These are phyloP conservation scores for Cavia aperea DNA, from an alignment of 2,113 vertebrate species.

Conservation along the genomic window DNA sequence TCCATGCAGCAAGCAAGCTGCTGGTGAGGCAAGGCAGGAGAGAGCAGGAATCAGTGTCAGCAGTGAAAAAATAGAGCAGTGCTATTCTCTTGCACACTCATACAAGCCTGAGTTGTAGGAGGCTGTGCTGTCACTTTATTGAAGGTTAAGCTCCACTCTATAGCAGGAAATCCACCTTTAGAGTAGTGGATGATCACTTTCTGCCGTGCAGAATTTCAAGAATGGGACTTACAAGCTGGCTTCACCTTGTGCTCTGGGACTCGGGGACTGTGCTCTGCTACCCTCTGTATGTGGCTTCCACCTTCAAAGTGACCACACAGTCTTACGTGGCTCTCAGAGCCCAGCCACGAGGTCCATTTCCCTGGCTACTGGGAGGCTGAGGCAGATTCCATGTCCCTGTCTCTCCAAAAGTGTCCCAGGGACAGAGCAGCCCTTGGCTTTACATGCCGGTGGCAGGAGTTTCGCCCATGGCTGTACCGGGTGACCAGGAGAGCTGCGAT, in stretches of 20 bases:
- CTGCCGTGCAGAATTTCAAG: constrained; percentile 6
- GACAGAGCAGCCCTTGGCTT: background rate
- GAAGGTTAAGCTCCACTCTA: background rate
- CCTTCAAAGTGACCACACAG: background rate
- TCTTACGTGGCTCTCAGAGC: background rate
- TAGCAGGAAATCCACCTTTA: background rate
- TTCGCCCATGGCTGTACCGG: background rate
- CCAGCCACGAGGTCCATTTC: background rate
- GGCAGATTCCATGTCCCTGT: background rate
- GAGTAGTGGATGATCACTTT: background rate
- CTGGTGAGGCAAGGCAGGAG: background rate
- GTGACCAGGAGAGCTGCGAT: background rate
- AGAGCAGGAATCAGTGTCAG: background rate
- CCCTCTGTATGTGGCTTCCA: background rate
- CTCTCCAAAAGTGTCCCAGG: background rate
- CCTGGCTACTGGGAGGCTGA: background rate
- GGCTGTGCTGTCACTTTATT: background rate
- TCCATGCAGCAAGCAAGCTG: background rate
- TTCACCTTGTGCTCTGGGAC: background rate
- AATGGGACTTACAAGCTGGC: background rate
- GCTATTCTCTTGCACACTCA: background rate
- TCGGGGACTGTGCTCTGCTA: background rate
- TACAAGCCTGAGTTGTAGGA: background rate
- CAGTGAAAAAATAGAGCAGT: background rate
- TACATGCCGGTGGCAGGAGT: background rate